phyloP scores from a whole-genome alignment of 2,113 vertebrate genomes.

The Mastomys coucha region DNA sequence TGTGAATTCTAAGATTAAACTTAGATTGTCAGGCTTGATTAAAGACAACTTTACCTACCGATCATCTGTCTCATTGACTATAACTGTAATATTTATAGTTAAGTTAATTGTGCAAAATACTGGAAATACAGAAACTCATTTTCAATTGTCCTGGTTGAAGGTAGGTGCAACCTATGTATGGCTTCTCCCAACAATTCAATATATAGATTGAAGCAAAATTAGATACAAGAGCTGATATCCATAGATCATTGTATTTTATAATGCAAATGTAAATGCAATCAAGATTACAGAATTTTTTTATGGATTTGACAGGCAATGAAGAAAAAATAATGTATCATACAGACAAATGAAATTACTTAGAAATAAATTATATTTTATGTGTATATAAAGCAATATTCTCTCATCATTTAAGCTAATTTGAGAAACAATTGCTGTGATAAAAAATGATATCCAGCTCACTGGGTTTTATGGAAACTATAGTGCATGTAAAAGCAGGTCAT shows the following conservation, averaged over 20 bases:
- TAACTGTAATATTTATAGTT: neutral
- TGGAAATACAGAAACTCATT: neutral
- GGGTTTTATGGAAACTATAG: constrained; percentile 48
- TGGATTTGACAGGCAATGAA: neutral
- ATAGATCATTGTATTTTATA: neutral
- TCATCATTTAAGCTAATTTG: constrained; percentile 56
- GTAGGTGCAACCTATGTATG: neutral
- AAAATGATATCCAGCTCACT: constrained; percentile 28
- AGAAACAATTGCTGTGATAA: constrained; percentile 27
- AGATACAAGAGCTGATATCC: neutral
- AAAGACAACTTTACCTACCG: neutral
- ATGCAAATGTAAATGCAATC: neutral
- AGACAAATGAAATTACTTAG: neutral
- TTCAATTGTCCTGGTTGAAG: neutral
- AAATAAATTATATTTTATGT: constrained; percentile 60
- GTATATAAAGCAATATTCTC: constrained; percentile 5
- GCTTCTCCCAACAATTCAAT: neutral
- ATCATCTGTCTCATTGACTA: neutral
- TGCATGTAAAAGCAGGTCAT: constrained; percentile 28
- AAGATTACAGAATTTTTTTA: neutral
- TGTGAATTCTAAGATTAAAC: neutral
- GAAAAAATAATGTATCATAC: neutral
- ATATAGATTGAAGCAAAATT: neutral
- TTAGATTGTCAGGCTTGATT: too few relatives aligned
- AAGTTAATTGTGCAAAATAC: neutral